A percentile compares a stretch with the other conserved stretches of the same genome.
Conservation (phyloP, 1,140 invertebrate genomes). For the Drosophila repleta region DNA sequence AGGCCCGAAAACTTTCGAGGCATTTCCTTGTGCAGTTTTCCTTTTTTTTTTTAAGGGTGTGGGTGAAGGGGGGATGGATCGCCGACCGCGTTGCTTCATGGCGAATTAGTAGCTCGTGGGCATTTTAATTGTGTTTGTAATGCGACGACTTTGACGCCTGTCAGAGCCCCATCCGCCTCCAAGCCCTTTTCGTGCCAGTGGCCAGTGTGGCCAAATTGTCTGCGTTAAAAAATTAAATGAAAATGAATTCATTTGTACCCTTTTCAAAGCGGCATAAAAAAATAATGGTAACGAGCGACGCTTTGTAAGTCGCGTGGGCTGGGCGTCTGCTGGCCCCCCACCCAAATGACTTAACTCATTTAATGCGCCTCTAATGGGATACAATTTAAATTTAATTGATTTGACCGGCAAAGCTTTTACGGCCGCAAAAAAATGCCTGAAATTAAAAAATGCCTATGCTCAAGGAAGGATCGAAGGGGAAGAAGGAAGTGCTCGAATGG, state of each 20-base stretch:
- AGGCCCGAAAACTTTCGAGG: conserved; percentile 15
- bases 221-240: conserved; percentile 75
- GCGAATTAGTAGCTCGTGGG: conserved; percentile 81
- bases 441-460: neutral
- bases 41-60: too few relatives aligned
- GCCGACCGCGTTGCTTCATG: conserved; percentile 50
- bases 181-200: neutral
- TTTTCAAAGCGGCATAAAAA: conserved; percentile 75
- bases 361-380: conserved; percentile 81
- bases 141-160: conserved; percentile 49
- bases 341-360: conserved; percentile 79
- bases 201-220: conserved; percentile 42
- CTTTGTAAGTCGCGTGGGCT: conserved; percentile 52
- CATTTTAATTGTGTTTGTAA: conserved; percentile 79
- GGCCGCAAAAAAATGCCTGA: conserved; percentile 69
- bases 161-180: neutral
- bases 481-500: neutral
- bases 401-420: conserved; percentile 75
- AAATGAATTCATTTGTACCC: conserved; percentile 81
- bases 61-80: neutral
- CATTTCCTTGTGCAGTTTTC: conserved; percentile 24
- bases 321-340: conserved; percentile 27
- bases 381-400: conserved; percentile 83
- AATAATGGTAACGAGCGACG: conserved; percentile 49
- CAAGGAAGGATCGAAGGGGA: neutral